phyloP scores from a whole-genome alignment of 2,113 vertebrate species.

The Steatornis caripensis region DNA sequence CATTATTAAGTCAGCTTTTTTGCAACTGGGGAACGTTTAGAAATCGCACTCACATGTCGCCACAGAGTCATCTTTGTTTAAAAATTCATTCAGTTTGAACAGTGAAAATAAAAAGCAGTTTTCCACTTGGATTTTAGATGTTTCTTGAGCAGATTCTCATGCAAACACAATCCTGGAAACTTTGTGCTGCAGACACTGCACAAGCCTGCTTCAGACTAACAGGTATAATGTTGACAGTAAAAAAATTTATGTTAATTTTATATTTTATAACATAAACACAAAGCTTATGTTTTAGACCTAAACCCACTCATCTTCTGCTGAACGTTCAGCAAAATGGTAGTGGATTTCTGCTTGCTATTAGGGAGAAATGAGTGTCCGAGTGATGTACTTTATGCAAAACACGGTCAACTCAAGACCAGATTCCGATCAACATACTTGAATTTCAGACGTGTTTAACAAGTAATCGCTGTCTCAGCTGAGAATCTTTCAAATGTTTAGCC shows the following conservation, averaged over 20 bases:
- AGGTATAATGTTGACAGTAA: neutral
- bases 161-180: neutral
- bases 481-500: neutral
- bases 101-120: slow-evolving; percentile 9
- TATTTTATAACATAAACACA: neutral
- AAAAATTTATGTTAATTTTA: neutral
- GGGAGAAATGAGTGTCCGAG: neutral
- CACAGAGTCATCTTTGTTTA: neutral
- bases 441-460: neutral
- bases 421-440: neutral
- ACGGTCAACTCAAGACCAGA: rapidly evolving
- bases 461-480: neutral
- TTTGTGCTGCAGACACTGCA: neutral
- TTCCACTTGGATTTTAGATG: neutral
- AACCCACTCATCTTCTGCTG: neutral
- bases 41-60: neutral
- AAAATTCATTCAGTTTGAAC: neutral
- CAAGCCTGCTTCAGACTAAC: neutral
- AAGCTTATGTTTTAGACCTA: neutral
- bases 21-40: neutral
- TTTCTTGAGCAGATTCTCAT: neutral
- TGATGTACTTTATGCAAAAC: rapidly evolving
- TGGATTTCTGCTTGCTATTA: neutral
- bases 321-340: neutral
- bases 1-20: neutral